Evolutionary conservation across 2,113 vertebrate species (phyloP), one percentile per base, ranked within the genome.

Genomic region (Corythaixoides concolor): DNA sequence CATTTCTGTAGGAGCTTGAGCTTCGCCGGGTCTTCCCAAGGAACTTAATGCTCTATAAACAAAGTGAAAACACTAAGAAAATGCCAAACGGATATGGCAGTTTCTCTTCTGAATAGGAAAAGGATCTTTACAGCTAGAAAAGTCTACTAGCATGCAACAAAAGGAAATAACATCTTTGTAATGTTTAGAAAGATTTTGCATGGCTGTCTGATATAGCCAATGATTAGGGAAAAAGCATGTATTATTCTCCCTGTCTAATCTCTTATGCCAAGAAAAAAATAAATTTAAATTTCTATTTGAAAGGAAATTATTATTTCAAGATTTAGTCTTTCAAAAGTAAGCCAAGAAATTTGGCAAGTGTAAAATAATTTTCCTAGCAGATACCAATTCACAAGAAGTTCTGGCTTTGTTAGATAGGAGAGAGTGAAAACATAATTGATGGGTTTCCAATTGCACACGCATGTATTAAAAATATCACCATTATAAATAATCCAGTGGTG

Each of bases 131-230:
- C 33, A 62, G 63, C 28, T 74, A 55, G 64, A 63, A 79, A 86
- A 89, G 77, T 22, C 60, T 41, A 39, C 23, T 14, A 52, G 41
- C 35, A 6, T 43, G 62, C 43, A 58, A 27, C 67, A 53, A 68
- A 60, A 84, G 30, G 39, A 63, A 90, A 76, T 15, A n/a, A 55
- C 17, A 41, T 0, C 0, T 19, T 56, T 0, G 0, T 22, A 56
- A 37, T 3, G 11, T 30, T 72, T 28, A 63, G 33, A 78, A 50
- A 85, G 47, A 27, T 89, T 86, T 83, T 52, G 49, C 24, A 5
- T 11, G 27, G 15, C 37, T 75, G 45, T 8, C 16, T 21, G 33
- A 83, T 6, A 11, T 5, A 78, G 83, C 5, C 35, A 35, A 47
- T 15, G 43, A 37, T 47, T 50, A 45, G 56, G 68, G 70, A 0